Conservation (phyloP, 2,113 vertebrate genomes). For the Pseudopodoces humilis region DNA sequence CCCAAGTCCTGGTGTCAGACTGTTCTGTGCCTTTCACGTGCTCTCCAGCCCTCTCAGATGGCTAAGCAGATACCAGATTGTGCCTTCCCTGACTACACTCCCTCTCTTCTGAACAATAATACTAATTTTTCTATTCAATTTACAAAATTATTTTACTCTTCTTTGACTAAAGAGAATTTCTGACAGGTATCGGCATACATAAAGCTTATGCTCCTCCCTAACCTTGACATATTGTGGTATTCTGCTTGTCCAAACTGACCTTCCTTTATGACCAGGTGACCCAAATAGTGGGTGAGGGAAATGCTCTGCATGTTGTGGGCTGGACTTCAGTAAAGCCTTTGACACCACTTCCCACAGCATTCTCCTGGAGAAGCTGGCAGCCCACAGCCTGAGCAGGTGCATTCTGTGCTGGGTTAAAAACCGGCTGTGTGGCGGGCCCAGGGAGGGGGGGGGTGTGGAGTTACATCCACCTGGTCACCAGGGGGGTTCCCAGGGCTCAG, state of each 20-base stretch:
- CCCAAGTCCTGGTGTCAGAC: background rate
- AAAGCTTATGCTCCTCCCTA: background rate
- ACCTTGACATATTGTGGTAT: background rate
- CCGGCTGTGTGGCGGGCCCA: accelerated
- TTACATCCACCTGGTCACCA: background rate
- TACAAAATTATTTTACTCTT: background rate
- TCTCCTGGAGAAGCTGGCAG: background rate
- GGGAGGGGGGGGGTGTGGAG: background rate
- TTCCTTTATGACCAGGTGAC: background rate
- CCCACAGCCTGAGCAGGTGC: background rate
- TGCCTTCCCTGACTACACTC: background rate
- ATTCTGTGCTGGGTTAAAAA: background rate
- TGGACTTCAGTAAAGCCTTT: background rate
- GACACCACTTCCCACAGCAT: background rate
- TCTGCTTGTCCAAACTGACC: background rate
- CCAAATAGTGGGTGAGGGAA: background rate
- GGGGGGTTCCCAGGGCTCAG: background rate
- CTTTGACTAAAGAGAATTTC: background rate
- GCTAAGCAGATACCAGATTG: background rate
- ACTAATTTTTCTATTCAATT: background rate
- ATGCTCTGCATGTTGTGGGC: background rate
- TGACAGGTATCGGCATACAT: background rate
- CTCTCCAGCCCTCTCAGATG: background rate
- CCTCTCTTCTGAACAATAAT: background rate
- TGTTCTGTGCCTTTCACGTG: background rate